Percentiles rank a stretch among this genome's conserved stretches.
These are phyloP conservation scores for Heliothis virescens DNA, from an alignment of 1,140 invertebrate species.

Conservation along the genomic window DNA sequence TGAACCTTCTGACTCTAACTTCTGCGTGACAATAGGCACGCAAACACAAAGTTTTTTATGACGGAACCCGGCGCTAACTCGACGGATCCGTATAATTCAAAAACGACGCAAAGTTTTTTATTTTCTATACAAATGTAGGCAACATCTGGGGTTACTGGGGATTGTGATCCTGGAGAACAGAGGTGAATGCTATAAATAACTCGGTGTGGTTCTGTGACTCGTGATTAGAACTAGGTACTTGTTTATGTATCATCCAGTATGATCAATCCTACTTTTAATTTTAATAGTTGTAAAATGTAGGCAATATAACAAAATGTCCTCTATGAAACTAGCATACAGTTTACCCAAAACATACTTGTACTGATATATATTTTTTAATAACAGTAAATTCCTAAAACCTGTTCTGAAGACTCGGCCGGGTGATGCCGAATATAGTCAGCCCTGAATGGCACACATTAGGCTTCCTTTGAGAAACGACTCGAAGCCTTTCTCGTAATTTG, in stretches of 20 bases:
- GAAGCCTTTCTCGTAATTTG: slow-evolving; percentile 5
- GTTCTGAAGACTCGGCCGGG: background rate
- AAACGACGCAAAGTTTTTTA: background rate
- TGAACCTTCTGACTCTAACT: background rate
- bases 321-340: too few species aligned
- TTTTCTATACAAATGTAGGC: background rate
- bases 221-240: too few species aligned
- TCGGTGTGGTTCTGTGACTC: too few species aligned
- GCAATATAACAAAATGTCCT: too few species aligned
- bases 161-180: background rate
- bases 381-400: background rate
- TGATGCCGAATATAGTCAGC: background rate
- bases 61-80: background rate
- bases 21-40: background rate
- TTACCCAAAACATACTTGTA: too few species aligned
- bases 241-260: too few species aligned
- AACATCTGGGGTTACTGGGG: background rate
- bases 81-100: background rate
- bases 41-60: slow-evolving; percentile 6
- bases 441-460: background rate
- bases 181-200: background rate
- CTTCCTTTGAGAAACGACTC: slow-evolving; percentile 10
- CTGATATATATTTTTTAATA: too few species aligned
- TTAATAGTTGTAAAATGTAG: too few species aligned
- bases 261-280: too few species aligned